Conservation (phyloP, 2,888 invertebrate genomes). For the Sminthurides aquaticus region DNA sequence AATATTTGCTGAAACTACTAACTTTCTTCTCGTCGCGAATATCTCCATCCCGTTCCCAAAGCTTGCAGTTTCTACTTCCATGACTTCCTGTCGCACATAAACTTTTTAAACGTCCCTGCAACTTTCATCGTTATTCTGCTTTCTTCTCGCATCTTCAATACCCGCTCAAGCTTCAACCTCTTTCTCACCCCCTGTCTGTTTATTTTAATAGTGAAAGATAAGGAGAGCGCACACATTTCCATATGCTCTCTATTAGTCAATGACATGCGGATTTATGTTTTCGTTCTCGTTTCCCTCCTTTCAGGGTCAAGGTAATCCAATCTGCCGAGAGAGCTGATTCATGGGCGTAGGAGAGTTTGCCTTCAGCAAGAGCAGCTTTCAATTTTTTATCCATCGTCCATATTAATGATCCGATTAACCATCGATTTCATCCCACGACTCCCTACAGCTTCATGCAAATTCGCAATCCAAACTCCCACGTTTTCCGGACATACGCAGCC, state of each 20-base stretch:
- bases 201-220: background rate
- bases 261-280: constrained; percentile 14
- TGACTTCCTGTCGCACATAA: too few relatives aligned
- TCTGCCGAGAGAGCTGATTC: too few relatives aligned
- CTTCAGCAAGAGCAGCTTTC: background rate
- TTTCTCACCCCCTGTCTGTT: background rate
- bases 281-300: constrained; percentile 16
- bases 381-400: too few relatives aligned
- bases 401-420: too few relatives aligned
- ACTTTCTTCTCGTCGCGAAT: background rate
- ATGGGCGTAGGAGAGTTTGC: background rate
- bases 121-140: background rate
- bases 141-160: background rate
- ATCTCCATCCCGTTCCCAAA: too few relatives aligned
- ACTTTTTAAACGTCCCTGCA: too few relatives aligned
- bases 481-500: background rate
- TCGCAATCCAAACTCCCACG: background rate
- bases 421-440: too few relatives aligned
- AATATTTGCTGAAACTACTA: background rate
- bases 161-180: background rate
- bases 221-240: background rate
- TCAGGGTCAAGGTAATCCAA: constrained; percentile 21
- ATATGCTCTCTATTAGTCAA: constrained; percentile 21
- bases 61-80: background rate
- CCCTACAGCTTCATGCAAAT: background rate